Percentiles rank a stretch among this genome's conserved stretches.
phyloP scores from a whole-genome alignment of 1,140 invertebrate species.

The Magallana angulata region DNA sequence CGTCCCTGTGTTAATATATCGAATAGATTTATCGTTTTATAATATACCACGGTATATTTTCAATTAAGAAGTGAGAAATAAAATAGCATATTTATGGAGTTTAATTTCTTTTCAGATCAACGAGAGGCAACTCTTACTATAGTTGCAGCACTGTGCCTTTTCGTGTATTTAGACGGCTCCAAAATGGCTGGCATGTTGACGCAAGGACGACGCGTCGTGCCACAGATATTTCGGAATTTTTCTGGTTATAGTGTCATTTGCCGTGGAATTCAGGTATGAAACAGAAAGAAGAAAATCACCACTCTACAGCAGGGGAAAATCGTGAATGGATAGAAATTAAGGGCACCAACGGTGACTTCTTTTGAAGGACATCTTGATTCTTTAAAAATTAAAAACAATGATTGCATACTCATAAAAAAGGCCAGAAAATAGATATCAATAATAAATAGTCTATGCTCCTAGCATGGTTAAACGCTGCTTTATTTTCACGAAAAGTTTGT shows the following conservation, averaged over 20 bases:
- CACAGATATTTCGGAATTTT: slow-evolving; percentile 57
- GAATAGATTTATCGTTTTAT: too few species aligned
- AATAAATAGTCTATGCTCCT: too few species aligned
- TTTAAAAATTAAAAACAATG: neutral
- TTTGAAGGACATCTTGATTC: neutral
- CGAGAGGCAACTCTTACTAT: slow-evolving; percentile 3
- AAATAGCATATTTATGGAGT: too few species aligned
- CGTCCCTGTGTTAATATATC: too few species aligned
- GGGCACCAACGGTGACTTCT: neutral
- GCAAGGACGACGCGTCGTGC: slow-evolving; percentile 60
- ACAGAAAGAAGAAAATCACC: neutral
- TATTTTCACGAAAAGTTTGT: too few species aligned
- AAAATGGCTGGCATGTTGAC: slow-evolving; percentile 62
- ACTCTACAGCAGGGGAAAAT: neutral
- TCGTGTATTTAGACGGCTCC: neutral
- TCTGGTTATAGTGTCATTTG: slow-evolving; percentile 45
- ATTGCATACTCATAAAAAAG: too few species aligned
- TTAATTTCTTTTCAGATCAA: neutral
- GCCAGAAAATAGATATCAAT: too few species aligned
- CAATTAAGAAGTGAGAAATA: too few species aligned
- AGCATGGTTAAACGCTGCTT: too few species aligned
- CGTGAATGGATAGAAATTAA: neutral
- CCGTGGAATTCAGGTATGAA: slow-evolving; percentile 51
- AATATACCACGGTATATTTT: too few species aligned
- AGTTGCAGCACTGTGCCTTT: neutral